Evolutionary conservation across 2,113 vertebrate genomes (phyloP), one percentile per base, ranked within the genome.

Genomic region (Stegastes partitus): DNA sequence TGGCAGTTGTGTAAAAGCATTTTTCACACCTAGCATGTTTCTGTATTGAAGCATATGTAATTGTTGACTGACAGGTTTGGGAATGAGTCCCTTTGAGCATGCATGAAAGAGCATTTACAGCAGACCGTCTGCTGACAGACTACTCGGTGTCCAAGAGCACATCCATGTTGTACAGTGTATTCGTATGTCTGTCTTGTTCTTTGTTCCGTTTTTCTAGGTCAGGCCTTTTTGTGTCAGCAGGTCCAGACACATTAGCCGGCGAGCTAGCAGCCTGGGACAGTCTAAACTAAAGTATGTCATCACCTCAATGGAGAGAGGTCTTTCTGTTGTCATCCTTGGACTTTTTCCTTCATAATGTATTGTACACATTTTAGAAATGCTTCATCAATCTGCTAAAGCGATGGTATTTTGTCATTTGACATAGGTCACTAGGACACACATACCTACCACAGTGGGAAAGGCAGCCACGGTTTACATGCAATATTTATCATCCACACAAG

Each of bases 121-220:
- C 37, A 61, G 59, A 88, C 79, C 80, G 68, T 69, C 76, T 67
- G 66, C 59, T 45, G 65, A 63, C 39, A 25, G 49, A 55, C 49
- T 42, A 8, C 15, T 42, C 11, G 1, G 59, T 68, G 73, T 70
- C 83, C 76, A 83, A 66, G 54, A 73, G 67, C 76, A 80, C 16
- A 49, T 28, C n/a, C 28, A 53, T 47, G 45, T 39, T 67, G 69
- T 21, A 72, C 14, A 28, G 31, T 63, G 51, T 67, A 19, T 61
- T n/a, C 49, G 26, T 51, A 37, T 65, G 61, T 56, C 3, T 68
- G 10, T 73, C 71, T 39, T 61, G 26, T 50, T 58, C 65, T 77
- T 86, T 86, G 77, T 77, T 76, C 72, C 47, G 45, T 8, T 16
- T 83, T 81, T 81, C 68, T 81, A 79, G 81, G 77, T 49, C 77